These are phyloP conservation scores for Ceyx margarethae DNA, from an alignment of 2,113 vertebrate genomes.

Conservation along the genomic window DNA sequence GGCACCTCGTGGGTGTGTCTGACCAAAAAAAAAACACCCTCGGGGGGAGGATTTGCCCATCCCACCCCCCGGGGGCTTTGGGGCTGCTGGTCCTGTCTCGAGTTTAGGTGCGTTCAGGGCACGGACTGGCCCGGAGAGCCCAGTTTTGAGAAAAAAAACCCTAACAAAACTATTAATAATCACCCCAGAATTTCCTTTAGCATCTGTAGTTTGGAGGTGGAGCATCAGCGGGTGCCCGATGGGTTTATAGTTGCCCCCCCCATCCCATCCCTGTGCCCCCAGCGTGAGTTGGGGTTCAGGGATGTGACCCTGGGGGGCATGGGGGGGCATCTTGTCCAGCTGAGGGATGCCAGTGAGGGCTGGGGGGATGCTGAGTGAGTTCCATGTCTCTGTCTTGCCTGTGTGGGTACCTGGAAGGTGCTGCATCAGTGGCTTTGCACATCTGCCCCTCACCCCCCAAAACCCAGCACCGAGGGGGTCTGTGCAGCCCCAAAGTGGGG, in stretches of 20 bases:
- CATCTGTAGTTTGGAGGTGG: background rate
- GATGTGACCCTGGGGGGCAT: background rate
- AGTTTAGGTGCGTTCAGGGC: rapidly evolving
- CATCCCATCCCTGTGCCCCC: background rate
- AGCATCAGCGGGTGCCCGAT: background rate
- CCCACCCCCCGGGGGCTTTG: rapidly evolving
- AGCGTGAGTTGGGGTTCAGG: rapidly evolving
- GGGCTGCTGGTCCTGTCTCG: rapidly evolving
- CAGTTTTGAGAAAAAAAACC: background rate
- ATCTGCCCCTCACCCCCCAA: background rate
- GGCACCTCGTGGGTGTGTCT: background rate
- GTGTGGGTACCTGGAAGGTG: background rate
- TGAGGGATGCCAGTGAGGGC: background rate
- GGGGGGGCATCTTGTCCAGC: background rate
- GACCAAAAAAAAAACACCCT: conserved; percentile 5
- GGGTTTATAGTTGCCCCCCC: background rate
- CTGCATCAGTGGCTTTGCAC: conserved; percentile 2
- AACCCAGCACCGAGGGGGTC: rapidly evolving
- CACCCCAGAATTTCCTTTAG: conserved; percentile 16
- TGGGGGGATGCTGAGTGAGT: background rate
- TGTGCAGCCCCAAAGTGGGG: rapidly evolving
- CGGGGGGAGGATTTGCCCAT: background rate
- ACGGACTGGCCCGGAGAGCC: background rate
- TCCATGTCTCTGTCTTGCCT: background rate
- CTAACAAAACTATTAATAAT: background rate